A percentile compares a stretch with the other conserved stretches of the same genome.
Conservation (phyloP, 2,797 vertebrate species). For the Sebastes diploproa region DNA sequence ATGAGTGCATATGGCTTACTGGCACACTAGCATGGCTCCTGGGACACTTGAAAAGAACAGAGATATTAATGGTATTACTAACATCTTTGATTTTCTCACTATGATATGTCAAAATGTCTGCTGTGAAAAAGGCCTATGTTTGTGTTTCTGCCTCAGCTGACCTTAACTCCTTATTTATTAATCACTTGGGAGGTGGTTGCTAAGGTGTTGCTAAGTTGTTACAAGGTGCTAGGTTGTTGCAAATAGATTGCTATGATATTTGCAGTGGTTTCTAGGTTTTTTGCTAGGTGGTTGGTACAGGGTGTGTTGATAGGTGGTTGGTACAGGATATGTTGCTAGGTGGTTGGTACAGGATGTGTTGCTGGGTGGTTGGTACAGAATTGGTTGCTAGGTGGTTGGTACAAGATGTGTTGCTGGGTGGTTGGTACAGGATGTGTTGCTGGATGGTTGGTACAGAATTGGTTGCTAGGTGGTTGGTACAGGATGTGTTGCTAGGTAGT, state of each 20-base stretch:
- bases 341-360: too few species aligned
- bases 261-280: not conserved
- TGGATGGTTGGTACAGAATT: too few species aligned
- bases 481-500: too few species aligned
- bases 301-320: too few species aligned
- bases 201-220: not conserved
- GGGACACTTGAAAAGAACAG: not conserved
- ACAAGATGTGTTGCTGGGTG: rapidly evolving
- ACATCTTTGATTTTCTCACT: not conserved
- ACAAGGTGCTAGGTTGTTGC: not conserved
- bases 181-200: not conserved
- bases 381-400: too few species aligned
- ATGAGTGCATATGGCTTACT: not conserved
- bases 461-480: rapidly evolving
- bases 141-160: not conserved
- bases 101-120: not conserved
- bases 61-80: not conserved
- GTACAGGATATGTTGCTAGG: too few species aligned
- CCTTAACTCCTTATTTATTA: not conserved
- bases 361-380: rapidly evolving
- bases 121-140: not conserved
- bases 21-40: not conserved
- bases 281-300: too few species aligned
- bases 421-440: too few species aligned
- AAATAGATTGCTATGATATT: not conserved